Evolutionary conservation across 1,140 invertebrate genomes (phyloP), one percentile per base, ranked within the genome.

Genomic region (Drosophila ironensis): DNA sequence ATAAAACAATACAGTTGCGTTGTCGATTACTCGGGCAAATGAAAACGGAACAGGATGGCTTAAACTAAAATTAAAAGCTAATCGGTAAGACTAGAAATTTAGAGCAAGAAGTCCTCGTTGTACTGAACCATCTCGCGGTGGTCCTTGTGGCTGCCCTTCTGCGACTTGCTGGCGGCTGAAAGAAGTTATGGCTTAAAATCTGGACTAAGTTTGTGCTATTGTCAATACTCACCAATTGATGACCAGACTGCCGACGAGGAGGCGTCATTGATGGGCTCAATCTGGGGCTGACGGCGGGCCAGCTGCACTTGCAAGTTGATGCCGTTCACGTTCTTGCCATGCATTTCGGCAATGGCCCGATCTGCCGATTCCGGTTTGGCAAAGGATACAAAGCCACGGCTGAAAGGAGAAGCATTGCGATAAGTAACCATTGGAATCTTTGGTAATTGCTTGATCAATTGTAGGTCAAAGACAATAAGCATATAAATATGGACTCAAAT

Each of bases 381-480:
- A 92, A 98, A 99, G 3, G 97, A 97, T 4, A 99, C 93, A 91
- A 98, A 98, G 6, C 96, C 97, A 87, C 96, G 96, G 86, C 88
- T 89, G 35, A 3, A 68, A 59, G 7, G 17, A 2, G 27, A 35
- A 33, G n/a, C n/a, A n/a, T n/a, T n/a, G n/a, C n/a, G n/a, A n/a
- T n/a, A n/a, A n/a, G n/a, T n/a, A n/a, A n/a, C n/a, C n/a, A n/a
- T n/a, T n/a, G n/a, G n/a, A n/a, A n/a, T n/a, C n/a, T n/a, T n/a
- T n/a, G n/a, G n/a, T n/a, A n/a, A n/a, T n/a, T n/a, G n/a, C n/a
- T n/a, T n/a, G n/a, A n/a, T n/a, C n/a, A n/a, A n/a, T n/a, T n/a
- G n/a, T n/a, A n/a, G n/a, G n/a, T n/a, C n/a, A n/a, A n/a, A 12
- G 3, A 5, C 0, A 40, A 28, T 14, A 22, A 5, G n/a, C 20